phyloP scores from a whole-genome alignment of 1,140 invertebrate genomes.

The Drosophila ohnishii region DNA sequence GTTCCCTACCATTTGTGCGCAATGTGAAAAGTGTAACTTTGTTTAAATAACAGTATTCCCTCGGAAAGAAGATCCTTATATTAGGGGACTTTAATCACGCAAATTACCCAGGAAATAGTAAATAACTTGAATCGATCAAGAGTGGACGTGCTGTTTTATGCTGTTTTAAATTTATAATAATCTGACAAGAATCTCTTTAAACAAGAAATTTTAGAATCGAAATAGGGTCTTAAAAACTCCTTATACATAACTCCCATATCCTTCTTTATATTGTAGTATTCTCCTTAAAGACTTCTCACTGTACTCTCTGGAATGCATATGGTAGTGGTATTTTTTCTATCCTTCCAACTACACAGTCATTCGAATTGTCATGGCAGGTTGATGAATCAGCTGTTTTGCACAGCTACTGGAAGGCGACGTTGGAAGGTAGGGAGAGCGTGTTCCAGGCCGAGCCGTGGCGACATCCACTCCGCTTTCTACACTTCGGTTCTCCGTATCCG shows the following conservation, averaged over 20 bases:
- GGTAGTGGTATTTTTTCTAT: neutral
- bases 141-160: too few species aligned
- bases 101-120: neutral
- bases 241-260: too few species aligned
- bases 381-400: constrained; percentile 74
- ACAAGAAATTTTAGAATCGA: neutral
- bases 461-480: constrained; percentile 3
- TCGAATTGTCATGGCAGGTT: constrained; percentile 27
- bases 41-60: constrained; percentile 1
- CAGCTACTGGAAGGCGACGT: constrained; percentile 52
- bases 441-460: constrained; percentile 1
- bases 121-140: neutral
- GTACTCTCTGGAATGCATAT: constrained; percentile 4
- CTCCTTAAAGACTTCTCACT: neutral
- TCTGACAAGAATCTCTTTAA: neutral
- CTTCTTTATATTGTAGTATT: neutral
- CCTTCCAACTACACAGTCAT: constrained; percentile 8
- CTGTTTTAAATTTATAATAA: neutral
- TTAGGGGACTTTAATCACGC: too few species aligned
- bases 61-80: too few species aligned
- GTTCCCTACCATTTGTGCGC: constrained; percentile 25
- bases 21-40: constrained; percentile 14
- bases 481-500: constrained; percentile 8
- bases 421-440: constrained; percentile 16
- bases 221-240: neutral